Evolutionary conservation across 1,140 invertebrate genomes (phyloP).

Genomic region (Amyelois transitella): DNA sequence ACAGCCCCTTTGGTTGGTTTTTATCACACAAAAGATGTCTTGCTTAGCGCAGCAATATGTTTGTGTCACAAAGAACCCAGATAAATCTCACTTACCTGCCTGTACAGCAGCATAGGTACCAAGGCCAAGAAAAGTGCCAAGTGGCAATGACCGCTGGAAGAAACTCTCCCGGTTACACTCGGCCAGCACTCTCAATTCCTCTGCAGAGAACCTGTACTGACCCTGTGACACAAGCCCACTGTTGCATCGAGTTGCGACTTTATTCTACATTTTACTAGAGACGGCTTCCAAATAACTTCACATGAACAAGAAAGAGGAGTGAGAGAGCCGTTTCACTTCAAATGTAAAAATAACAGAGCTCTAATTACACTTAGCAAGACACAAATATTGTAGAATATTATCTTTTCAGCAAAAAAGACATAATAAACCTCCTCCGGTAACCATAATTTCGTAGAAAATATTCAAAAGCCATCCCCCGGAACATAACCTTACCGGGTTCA

Average conservation of each 20-base stretch:
- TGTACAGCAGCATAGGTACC: constrained; percentile 78
- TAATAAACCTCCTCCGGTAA: too few relatives aligned
- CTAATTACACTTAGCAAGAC: too few relatives aligned
- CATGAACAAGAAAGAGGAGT: too few relatives aligned
- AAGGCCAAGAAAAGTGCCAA: constrained; percentile 76
- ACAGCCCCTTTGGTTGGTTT: too few relatives aligned
- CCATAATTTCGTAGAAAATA: background rate
- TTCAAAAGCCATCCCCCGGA: background rate
- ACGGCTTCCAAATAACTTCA: background rate
- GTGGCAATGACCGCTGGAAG: constrained; percentile 79
- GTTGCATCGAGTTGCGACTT: background rate
- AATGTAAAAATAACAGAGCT: too few relatives aligned
- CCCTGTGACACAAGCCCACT: constrained; percentile 54
- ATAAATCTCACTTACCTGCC: constrained; percentile 73
- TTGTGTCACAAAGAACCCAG: background rate
- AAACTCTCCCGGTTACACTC: constrained; percentile 85
- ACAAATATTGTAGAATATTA: too few relatives aligned
- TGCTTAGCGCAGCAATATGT: background rate
- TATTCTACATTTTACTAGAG: background rate
- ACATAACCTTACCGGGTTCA: background rate
- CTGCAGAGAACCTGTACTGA: constrained; percentile 76
- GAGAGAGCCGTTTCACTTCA: too few relatives aligned
- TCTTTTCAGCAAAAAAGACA: too few relatives aligned
- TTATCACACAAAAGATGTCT: too few relatives aligned
- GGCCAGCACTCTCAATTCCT: constrained; percentile 79